Evolutionary conservation across 2,113 vertebrate species (phyloP).

Genomic region (Tangachromis dhanisi): DNA sequence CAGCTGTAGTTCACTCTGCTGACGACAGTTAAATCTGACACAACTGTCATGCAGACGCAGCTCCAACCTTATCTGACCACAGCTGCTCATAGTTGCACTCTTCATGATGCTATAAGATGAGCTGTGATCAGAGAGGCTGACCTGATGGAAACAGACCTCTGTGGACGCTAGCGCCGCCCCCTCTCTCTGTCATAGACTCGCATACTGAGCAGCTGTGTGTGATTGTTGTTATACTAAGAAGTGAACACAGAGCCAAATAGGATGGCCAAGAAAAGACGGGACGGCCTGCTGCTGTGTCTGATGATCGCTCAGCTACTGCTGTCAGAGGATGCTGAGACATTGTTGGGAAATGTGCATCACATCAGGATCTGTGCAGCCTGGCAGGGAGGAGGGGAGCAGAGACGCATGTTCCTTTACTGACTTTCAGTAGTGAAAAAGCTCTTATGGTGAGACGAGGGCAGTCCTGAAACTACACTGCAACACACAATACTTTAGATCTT

Average conservation of each 20-base stretch:
- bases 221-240: neutral
- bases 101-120: neutral
- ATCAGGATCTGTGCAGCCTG: neutral
- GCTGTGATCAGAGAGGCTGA: neutral
- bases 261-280: neutral
- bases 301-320: neutral
- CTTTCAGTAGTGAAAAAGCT: accelerated
- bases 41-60: neutral
- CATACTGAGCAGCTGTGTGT: neutral
- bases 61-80: neutral
- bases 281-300: neutral
- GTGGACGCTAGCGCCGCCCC: neutral
- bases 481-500: neutral
- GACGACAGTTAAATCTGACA: neutral
- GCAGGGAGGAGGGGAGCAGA: neutral
- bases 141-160: neutral
- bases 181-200: neutral
- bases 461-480: neutral
- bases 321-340: neutral
- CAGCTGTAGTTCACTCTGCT: neutral
- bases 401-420: neutral
- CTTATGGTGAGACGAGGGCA: neutral
- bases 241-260: neutral
- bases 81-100: neutral
- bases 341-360: neutral